A percentile compares a stretch with the other conserved stretches of the same genome.
Conservation (phyloP, 2,888 invertebrate genomes). For the Scaptomyza cyrtandrae region DNA sequence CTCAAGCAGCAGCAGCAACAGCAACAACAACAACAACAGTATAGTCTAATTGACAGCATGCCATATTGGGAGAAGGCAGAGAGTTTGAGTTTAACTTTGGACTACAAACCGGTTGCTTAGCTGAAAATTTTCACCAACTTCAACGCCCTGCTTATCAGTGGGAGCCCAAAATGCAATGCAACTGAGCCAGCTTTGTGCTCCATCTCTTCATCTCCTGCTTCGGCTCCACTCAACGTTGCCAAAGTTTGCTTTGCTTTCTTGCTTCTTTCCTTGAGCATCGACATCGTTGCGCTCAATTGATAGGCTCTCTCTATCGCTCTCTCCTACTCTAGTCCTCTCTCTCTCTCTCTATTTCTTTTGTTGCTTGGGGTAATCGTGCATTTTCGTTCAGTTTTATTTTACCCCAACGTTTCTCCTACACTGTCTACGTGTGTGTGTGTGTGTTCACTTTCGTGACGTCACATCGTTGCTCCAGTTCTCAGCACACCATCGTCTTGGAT, state of each 20-base stretch:
- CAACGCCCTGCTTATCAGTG: constrained; percentile 60
- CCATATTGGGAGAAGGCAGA: constrained; percentile 28
- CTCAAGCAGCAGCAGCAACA: constrained; percentile 53
- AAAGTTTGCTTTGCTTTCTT: constrained; percentile 44
- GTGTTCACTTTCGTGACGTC: constrained; percentile 66
- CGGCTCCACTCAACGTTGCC: background rate
- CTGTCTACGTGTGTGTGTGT: constrained; percentile 17
- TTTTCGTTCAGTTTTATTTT: constrained; percentile 79
- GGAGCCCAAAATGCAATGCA: constrained; percentile 27
- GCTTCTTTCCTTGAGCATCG: constrained; percentile 50
- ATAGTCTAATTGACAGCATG: constrained; percentile 66
- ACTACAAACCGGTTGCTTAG: constrained; percentile 67
- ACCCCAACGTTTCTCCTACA: constrained; percentile 61
- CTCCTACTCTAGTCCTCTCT: background rate
- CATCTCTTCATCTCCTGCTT: background rate
- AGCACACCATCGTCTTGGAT: constrained; percentile 56
- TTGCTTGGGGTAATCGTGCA: constrained; percentile 42
- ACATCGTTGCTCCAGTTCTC: constrained; percentile 72
- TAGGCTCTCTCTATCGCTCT: constrained; percentile 15
- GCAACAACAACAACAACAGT: constrained; percentile 31
- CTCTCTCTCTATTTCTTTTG: constrained; percentile 14
- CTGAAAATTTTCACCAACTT: constrained; percentile 51
- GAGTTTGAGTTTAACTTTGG: constrained; percentile 36
- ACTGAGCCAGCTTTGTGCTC: constrained; percentile 1
- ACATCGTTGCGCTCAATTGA: constrained; percentile 51